A percentile compares a stretch with the other conserved stretches of the same genome.
Conservation (phyloP, 2,797 vertebrate genomes). For the Rousettus madagascariensis region DNA sequence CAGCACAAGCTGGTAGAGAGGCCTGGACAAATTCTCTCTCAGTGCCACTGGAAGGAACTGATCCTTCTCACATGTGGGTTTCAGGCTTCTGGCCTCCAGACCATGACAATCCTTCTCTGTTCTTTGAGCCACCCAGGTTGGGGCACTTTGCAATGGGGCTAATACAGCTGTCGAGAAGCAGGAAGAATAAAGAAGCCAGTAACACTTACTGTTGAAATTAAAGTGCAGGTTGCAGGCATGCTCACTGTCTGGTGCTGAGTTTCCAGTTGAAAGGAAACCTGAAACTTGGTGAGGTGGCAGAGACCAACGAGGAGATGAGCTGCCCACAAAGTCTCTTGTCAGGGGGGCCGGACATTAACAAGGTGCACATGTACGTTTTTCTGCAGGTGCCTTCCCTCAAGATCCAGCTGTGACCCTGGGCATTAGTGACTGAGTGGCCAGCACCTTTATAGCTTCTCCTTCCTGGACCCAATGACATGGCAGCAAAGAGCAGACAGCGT, state of each 20-base stretch:
- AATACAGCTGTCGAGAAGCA: neutral
- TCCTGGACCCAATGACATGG: neutral
- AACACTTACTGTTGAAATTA: neutral
- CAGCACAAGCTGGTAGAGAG: neutral
- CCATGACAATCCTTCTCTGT: neutral
- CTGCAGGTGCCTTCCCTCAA: neutral
- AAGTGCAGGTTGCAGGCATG: neutral
- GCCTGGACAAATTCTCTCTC: too few relatives aligned
- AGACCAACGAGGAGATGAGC: neutral
- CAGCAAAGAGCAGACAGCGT: neutral
- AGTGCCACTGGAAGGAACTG: neutral
- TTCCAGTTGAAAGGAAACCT: neutral
- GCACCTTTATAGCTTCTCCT: neutral
- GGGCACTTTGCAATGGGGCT: neutral
- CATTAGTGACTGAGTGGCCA: neutral
- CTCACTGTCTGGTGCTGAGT: neutral
- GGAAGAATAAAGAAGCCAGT: neutral
- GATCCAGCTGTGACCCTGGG: neutral
- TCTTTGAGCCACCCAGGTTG: neutral
- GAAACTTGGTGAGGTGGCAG: neutral
- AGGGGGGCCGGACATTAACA: too few relatives aligned
- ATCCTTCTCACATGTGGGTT: neutral
- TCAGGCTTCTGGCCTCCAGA: neutral
- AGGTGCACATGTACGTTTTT: neutral
- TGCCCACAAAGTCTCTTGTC: neutral